Conservation (phyloP, 2,888 invertebrate genomes). For the Campaea margaritaria region DNA sequence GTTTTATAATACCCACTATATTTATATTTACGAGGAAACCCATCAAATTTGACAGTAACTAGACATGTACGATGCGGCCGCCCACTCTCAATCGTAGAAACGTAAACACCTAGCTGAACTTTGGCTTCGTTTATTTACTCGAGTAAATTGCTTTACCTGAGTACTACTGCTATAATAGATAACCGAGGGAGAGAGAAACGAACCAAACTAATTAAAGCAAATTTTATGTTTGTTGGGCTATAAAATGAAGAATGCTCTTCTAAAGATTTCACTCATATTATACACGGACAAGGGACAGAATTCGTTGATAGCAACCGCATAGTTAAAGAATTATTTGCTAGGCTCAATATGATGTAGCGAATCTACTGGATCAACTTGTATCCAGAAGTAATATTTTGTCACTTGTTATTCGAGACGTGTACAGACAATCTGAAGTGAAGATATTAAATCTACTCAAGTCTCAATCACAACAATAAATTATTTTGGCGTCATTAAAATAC, state of each 20-base stretch:
- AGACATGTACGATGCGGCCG: conserved; percentile 30
- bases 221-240: too few species aligned
- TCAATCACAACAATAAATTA: conserved; percentile 33
- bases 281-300: too few species aligned
- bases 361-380: too few species aligned
- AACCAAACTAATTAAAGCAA: background rate
- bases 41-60: conserved; percentile 34
- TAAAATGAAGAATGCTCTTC: too few species aligned
- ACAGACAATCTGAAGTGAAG: conserved; percentile 16
- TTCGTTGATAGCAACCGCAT: too few species aligned
- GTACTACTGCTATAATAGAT: conserved; percentile 6
- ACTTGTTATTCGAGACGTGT: conserved; percentile 19
- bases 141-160: conserved; percentile 25
- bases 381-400: conserved; percentile 2
- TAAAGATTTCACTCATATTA: too few species aligned
- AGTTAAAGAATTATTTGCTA: too few species aligned
- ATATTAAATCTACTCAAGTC: conserved; percentile 34
- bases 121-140: conserved; percentile 36
- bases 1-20: conserved; percentile 26
- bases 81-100: conserved; percentile 36
- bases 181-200: background rate
- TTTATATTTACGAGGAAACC: conserved; percentile 28
- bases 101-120: conserved; percentile 34
- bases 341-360: too few species aligned
- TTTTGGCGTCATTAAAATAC: conserved; percentile 33